Evolutionary conservation across 92 coral and sea anemone species (phyloP), one percentile per base, ranked within the genome.

Genomic region (Zoanthus sociatus): DNA sequence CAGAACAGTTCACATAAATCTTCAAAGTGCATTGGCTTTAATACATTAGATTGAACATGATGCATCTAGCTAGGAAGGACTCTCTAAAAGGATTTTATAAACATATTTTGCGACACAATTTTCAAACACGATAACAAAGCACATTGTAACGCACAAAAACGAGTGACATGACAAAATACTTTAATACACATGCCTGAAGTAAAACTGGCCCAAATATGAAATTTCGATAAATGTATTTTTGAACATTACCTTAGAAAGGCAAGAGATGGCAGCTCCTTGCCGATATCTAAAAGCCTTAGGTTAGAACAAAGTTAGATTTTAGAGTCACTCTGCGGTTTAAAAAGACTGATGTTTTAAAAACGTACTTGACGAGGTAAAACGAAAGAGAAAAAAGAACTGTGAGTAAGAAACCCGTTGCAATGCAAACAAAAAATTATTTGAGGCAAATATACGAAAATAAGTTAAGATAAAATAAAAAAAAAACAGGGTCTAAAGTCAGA

Each of bases 211-310:
- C 85, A 81, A 81, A 66, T 64, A 66, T 66, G 85, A 81, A 81
- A 81, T 32, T 81, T 47, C 66, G 74, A 18, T 48, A 32, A 66
- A 67, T 20, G 60, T 21, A 64, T 13, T 37, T 45, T 56, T 47
- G 60, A 64, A 81, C 32, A 15, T 20, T 81, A 81, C 85, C 74
- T 81, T 81, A 81, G 58, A 46, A 21, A 21, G 85, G 75, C 85
- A 81, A 81, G 85, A 66, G 75, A 66, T 64, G 73, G 85, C 74
- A 81, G 85, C 85, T 81, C 85, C 85, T 81, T 81, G 85, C 85
- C 85, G 66, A 45, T 81, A 81, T 70, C 75, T 46, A 63, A 63
- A 63, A 81, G 85, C 75, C 75, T 81, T 81, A 81, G 47, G 75
- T 64, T 81, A 21, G 32, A 81, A 81, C 56, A 81, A 81, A 64